A percentile compares a stretch with the other conserved stretches of the same genome.
Evolutionary conservation across 2,797 vertebrate species (phyloP).

Genomic region (Etheostoma nigrum): DNA sequence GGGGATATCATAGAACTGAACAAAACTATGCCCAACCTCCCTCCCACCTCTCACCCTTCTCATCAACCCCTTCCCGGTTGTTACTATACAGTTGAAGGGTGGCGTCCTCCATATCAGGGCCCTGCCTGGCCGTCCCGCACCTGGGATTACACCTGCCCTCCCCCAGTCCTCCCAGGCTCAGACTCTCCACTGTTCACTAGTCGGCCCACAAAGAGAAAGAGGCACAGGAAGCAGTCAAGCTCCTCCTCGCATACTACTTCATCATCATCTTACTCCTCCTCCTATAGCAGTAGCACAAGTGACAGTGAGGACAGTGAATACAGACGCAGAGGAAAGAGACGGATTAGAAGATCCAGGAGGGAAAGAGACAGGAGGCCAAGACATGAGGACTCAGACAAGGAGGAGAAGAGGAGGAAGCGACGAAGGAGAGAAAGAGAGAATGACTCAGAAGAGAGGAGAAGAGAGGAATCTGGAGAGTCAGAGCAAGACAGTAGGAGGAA

Average conservation of each 20-base stretch:
- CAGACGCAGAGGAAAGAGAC: slow-evolving; percentile 58
- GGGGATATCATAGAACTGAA: not conserved
- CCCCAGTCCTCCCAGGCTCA: slow-evolving; percentile 17
- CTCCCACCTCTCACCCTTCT: slow-evolving; percentile 25
- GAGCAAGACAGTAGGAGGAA: slow-evolving; percentile 51
- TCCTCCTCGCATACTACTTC: slow-evolving; percentile 61
- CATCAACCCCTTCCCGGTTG: slow-evolving; percentile 21
- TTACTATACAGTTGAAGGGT: slow-evolving; percentile 24
- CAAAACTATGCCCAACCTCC: slow-evolving; percentile 3
- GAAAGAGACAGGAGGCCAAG: slow-evolving; percentile 47
- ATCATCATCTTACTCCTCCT: slow-evolving; percentile 66
- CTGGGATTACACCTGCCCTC: slow-evolving; percentile 49
- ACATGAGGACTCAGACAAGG: slow-evolving; percentile 53
- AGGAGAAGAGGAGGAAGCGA: slow-evolving; percentile 58
- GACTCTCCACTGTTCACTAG: slow-evolving; percentile 4
- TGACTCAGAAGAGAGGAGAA: slow-evolving; percentile 51
- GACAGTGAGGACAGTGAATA: slow-evolving; percentile 65
- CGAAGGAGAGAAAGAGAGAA: slow-evolving; percentile 31
- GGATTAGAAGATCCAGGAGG: slow-evolving; percentile 50
- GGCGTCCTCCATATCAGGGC: slow-evolving; percentile 47
- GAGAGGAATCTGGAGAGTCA: slow-evolving; percentile 57
- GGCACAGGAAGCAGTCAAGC: slow-evolving; percentile 49
- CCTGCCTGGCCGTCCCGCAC: slow-evolving; percentile 13
- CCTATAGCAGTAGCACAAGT: slow-evolving; percentile 61
- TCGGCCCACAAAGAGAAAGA: slow-evolving; percentile 33